Conservation (phyloP, 1,140 invertebrate species). For the Sarcophaga bullata region DNA sequence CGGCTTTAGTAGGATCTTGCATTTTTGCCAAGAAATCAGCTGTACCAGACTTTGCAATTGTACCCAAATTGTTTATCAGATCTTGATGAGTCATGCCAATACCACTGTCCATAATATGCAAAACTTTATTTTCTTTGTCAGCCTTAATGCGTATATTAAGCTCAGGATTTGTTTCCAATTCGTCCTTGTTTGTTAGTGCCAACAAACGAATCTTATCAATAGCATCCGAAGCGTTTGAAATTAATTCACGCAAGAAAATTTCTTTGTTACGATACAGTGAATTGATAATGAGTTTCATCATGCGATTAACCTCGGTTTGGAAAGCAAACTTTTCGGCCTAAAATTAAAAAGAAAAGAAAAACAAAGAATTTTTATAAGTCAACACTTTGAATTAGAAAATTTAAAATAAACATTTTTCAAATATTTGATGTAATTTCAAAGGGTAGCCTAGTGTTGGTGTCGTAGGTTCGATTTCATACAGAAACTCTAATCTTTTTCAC, state of each 20-base stretch:
- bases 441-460: too few relatives aligned
- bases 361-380: not conserved
- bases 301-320: conserved; percentile 97
- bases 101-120: conserved; percentile 97
- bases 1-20: conserved; percentile 73
- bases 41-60: conserved; percentile 99
- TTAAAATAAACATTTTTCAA: too few relatives aligned
- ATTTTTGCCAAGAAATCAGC: conserved; percentile 97
- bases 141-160: conserved; percentile 94
- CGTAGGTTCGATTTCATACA: too few relatives aligned
- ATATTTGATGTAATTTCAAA: too few relatives aligned
- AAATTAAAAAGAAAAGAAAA: not conserved
- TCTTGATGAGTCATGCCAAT: conserved; percentile 98
- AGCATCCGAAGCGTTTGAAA: conserved; percentile 97
- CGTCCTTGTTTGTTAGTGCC: conserved; percentile 86
- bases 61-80: conserved; percentile 96
- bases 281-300: conserved; percentile 99
- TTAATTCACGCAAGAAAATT: conserved; percentile 97
- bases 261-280: conserved; percentile 98
- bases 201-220: conserved; percentile 94
- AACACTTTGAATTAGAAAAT: too few relatives aligned
- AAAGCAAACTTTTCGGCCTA: conserved; percentile 91
- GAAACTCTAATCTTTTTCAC: too few relatives aligned
- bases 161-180: conserved; percentile 83
- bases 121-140: conserved; percentile 93